These are phyloP conservation scores for Redunca redunca DNA, from an alignment of 2,113 vertebrate genomes.

Conservation along the genomic window DNA sequence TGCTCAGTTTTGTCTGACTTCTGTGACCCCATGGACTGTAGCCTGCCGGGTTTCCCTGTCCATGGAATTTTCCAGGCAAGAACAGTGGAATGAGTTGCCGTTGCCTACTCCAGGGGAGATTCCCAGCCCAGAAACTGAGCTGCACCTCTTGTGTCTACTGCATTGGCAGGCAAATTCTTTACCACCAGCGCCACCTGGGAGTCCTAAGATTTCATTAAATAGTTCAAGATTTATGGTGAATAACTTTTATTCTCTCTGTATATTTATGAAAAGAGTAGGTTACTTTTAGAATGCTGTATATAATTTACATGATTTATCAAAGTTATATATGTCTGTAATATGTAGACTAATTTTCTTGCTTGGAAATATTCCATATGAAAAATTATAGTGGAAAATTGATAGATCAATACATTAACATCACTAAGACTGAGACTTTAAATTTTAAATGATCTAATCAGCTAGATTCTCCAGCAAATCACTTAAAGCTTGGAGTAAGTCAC, in stretches of 20 bases:
- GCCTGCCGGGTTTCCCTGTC: neutral
- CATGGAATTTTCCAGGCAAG: neutral
- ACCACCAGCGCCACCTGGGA: neutral
- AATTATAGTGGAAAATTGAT: neutral
- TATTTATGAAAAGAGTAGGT: neutral
- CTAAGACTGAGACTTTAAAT: neutral
- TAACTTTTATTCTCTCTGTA: neutral
- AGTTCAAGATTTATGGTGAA: neutral
- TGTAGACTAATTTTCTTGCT: neutral
- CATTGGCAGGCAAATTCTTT: neutral
- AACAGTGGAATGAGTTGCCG: neutral
- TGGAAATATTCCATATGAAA: neutral
- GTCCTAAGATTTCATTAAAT: neutral
- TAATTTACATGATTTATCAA: constrained; percentile 3
- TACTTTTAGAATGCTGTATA: neutral
- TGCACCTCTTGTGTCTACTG: neutral
- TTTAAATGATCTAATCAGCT: constrained; percentile 1
- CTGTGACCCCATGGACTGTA: neutral
- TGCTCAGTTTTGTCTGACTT: neutral
- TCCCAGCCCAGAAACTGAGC: neutral
- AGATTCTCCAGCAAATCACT: neutral
- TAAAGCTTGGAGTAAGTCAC: neutral
- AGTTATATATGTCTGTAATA: neutral
- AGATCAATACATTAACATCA: neutral
- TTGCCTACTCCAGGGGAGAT: neutral